These are phyloP conservation scores for Xerus rutilus DNA, from an alignment of 2,797 vertebrate species.

Conservation along the genomic window DNA sequence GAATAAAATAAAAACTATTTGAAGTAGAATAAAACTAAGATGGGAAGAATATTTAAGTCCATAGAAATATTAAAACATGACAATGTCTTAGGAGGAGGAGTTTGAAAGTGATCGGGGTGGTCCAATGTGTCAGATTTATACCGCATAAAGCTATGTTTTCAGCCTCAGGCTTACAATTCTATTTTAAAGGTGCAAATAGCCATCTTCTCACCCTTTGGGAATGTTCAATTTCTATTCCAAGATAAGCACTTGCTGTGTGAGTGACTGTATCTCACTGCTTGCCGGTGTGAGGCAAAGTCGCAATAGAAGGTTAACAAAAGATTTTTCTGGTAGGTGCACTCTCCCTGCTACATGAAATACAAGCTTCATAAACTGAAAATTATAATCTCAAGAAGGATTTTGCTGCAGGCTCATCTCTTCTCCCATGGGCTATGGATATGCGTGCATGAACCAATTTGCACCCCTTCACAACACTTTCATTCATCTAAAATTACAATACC, in stretches of 20 bases:
- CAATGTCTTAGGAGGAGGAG: not conserved
- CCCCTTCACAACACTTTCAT: constrained; percentile 69
- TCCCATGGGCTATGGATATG: constrained; percentile 62
- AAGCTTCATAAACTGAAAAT: constrained; percentile 65
- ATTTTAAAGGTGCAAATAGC: constrained; percentile 82
- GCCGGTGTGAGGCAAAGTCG: constrained; percentile 56
- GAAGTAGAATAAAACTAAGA: not conserved
- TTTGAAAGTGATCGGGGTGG: constrained; percentile 33
- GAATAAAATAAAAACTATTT: not conserved
- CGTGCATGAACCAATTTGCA: constrained; percentile 75
- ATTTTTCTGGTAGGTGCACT: constrained; percentile 69
- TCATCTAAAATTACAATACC: constrained; percentile 75
- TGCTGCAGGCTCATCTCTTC: constrained; percentile 64
- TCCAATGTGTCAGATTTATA: constrained; percentile 57
- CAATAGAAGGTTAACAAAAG: constrained; percentile 71
- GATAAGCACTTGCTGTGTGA: constrained; percentile 66
- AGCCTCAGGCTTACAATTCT: constrained; percentile 67
- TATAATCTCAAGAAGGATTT: constrained; percentile 68
- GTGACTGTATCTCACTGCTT: constrained; percentile 65
- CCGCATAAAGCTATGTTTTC: constrained; percentile 53
- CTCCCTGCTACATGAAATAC: constrained; percentile 61
- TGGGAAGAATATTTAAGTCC: constrained; percentile 24
- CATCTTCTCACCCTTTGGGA: constrained; percentile 79
- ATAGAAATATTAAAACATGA: not conserved
- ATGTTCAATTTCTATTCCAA: constrained; percentile 81